Evolutionary conservation across 92 coral and sea anemone species (phyloP).

Genomic region (Zoanthus sociatus): DNA sequence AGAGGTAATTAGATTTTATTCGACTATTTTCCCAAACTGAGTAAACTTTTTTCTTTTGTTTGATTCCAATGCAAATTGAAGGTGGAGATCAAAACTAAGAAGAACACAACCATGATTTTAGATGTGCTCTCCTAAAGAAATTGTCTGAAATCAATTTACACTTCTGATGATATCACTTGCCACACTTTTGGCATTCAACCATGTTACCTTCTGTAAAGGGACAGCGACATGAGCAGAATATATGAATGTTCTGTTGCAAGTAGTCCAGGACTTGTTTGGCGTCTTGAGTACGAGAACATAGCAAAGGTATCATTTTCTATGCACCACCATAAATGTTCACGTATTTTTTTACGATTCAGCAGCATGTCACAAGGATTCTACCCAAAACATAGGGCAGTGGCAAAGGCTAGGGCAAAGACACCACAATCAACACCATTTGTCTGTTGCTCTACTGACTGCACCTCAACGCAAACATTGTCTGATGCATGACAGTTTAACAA

Average conservation of each 20-base stretch:
- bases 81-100: neutral
- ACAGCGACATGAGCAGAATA: constrained; percentile 6
- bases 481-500: constrained; percentile 15
- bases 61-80: neutral
- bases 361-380: constrained; percentile 15
- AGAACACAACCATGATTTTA: constrained; percentile 6
- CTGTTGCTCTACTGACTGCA: constrained; percentile 50
- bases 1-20: too few species aligned
- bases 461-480: constrained; percentile 24
- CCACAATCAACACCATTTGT: constrained; percentile 20
- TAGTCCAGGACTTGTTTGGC: constrained; percentile 25
- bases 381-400: constrained; percentile 27
- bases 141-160: constrained; percentile 27
- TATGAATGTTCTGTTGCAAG: neutral
- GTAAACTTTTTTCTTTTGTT: neutral
- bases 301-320: neutral
- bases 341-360: neutral
- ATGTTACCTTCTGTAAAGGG: constrained; percentile 4
- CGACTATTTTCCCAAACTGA: too few species aligned
- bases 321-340: constrained; percentile 28
- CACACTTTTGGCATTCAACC: constrained; percentile 31
- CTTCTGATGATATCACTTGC: constrained; percentile 34
- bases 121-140: constrained; percentile 9
- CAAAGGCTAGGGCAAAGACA: constrained; percentile 21
- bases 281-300: constrained; percentile 21